phyloP scores from a whole-genome alignment of 2,113 vertebrate genomes.

The Cyanoliseus patagonus region DNA sequence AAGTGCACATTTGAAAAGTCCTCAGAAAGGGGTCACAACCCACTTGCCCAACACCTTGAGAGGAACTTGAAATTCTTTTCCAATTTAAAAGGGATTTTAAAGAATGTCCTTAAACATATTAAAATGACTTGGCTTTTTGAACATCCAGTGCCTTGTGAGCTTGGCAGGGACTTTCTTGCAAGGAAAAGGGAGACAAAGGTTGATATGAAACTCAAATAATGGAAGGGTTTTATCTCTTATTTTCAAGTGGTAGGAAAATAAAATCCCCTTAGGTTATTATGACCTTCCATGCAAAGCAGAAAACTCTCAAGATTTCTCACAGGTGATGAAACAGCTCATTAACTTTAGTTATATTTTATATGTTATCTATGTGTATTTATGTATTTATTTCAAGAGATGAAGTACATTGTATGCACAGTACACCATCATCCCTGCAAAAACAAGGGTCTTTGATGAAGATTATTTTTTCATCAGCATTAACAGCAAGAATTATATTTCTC shows the following conservation, averaged over 20 bases:
- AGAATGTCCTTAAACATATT: neutral
- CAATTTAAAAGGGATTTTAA: neutral
- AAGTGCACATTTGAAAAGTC: neutral
- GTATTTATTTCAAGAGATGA: neutral
- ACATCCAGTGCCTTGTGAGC: neutral
- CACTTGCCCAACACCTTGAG: neutral
- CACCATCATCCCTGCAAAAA: neutral
- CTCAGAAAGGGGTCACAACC: neutral
- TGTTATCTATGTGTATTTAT: neutral
- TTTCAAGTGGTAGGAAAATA: neutral
- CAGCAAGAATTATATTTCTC: neutral
- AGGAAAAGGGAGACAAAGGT: conserved; percentile 36
- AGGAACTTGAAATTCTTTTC: neutral
- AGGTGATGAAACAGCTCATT: neutral
- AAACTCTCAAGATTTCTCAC: neutral
- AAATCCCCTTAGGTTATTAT: neutral
- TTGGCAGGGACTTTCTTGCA: neutral
- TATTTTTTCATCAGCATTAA: neutral
- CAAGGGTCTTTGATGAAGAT: neutral
- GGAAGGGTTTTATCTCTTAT: conserved; percentile 4
- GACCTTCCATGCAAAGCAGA: neutral
- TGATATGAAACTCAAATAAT: neutral
- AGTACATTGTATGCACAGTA: neutral
- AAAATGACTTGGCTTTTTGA: neutral
- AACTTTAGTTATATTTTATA: neutral